A percentile compares a stretch with the other conserved stretches of the same genome.
These are phyloP conservation scores for Oostethus manadensis DNA, from an alignment of 2,113 vertebrate genomes.

Conservation along the genomic window DNA sequence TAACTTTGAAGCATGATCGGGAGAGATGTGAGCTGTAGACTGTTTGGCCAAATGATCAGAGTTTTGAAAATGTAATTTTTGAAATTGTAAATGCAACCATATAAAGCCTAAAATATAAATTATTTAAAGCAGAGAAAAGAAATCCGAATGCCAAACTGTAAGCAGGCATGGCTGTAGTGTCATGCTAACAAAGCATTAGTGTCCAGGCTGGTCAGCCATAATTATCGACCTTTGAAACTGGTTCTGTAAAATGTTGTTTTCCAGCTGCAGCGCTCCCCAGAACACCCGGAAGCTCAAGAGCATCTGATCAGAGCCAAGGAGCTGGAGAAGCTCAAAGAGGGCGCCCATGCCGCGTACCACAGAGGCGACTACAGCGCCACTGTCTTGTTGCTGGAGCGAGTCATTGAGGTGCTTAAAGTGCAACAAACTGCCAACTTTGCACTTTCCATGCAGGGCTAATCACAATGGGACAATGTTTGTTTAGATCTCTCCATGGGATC, in stretches of 20 bases:
- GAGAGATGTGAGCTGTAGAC: too few species aligned
- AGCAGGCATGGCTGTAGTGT: background rate
- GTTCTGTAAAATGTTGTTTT: background rate
- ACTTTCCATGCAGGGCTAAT: background rate
- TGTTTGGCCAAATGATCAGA: too few species aligned
- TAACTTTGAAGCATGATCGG: too few species aligned
- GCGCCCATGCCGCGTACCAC: conserved; percentile 63
- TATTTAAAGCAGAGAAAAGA: too few species aligned
- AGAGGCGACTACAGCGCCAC: conserved; percentile 67
- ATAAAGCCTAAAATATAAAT: too few species aligned
- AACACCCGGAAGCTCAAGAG: conserved; percentile 68
- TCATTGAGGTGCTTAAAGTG: conserved; percentile 67
- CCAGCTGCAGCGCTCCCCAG: conserved; percentile 69
- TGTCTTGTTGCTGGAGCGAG: conserved; percentile 65
- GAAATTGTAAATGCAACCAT: too few species aligned
- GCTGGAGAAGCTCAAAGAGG: conserved; percentile 69
- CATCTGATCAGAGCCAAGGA: conserved; percentile 67
- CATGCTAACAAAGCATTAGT: background rate
- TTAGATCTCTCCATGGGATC: conserved; percentile 79
- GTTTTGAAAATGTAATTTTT: too few species aligned
- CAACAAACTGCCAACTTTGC: too few species aligned
- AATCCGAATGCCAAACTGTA: background rate
- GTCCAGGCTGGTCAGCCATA: background rate
- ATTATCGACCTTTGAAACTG: too few species aligned
- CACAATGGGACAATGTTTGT: background rate